Evolutionary conservation across 2,888 invertebrate genomes (phyloP).

Genomic region (Odontothrips loti): DNA sequence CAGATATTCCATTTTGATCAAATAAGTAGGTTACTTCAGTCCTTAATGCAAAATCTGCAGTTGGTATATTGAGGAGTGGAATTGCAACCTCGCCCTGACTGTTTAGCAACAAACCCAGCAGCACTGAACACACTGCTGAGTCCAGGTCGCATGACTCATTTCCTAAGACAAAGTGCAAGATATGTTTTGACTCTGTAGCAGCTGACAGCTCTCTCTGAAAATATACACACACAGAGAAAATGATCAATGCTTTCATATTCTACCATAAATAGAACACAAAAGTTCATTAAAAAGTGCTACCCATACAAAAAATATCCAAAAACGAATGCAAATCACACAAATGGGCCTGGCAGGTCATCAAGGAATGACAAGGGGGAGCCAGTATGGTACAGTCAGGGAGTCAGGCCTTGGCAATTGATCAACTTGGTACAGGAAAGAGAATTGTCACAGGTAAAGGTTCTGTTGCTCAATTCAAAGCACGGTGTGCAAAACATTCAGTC

Average conservation of each 20-base stretch:
- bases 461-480: not conserved
- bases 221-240: not conserved
- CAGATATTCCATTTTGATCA: not conserved
- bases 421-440: not conserved
- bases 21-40: not conserved
- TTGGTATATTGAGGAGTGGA: not conserved
- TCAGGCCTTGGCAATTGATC: not conserved
- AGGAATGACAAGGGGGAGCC: not conserved
- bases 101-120: not conserved
- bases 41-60: not conserved
- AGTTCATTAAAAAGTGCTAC: not conserved
- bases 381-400: not conserved
- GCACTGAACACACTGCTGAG: not conserved
- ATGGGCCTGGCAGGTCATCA: not conserved
- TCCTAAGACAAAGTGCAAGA: not conserved
- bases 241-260: not conserved
- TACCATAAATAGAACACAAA: not conserved
- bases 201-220: not conserved
- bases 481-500: not conserved
- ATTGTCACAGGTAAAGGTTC: conserved; percentile 25
- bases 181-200: not conserved
- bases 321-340: not conserved
- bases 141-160: conserved; percentile 8
- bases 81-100: not conserved
- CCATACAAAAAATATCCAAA: not conserved